These are phyloP conservation scores for Chloroceryle aenea DNA, from an alignment of 2,113 vertebrate species.

Conservation along the genomic window DNA sequence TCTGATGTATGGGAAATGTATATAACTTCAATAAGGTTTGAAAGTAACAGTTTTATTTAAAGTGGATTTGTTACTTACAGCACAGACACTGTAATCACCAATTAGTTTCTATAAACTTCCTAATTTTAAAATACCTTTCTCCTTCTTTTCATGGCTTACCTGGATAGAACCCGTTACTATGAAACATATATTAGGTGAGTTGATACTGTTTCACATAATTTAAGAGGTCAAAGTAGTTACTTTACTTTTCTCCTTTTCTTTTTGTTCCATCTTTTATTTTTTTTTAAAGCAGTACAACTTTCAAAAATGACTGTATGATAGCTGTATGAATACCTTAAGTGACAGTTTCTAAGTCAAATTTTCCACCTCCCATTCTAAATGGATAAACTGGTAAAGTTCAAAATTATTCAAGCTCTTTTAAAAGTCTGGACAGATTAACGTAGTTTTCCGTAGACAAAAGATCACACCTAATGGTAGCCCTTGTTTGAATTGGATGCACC, in stretches of 20 bases:
- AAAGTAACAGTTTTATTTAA: background rate
- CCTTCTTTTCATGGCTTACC: constrained; percentile 81
- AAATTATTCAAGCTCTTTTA: background rate
- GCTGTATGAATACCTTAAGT: background rate
- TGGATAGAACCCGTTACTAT: constrained; percentile 97
- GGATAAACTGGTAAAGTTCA: background rate
- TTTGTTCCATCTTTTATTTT: accelerated
- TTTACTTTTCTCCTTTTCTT: background rate
- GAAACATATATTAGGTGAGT: constrained; percentile 98
- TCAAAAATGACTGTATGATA: background rate
- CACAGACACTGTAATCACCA: background rate
- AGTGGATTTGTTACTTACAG: background rate
- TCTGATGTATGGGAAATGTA: background rate
- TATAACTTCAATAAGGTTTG: background rate
- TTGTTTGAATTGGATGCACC: background rate
- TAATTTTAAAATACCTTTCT: constrained; percentile 77
- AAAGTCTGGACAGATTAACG: background rate
- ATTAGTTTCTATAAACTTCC: constrained; percentile 54
- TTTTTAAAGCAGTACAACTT: background rate
- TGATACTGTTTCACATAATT: background rate
- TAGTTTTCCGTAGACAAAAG: background rate
- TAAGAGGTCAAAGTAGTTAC: background rate
- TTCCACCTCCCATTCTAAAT: background rate
- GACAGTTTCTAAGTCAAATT: background rate
- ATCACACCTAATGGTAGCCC: background rate